Percentiles rank a stretch among this genome's conserved stretches.
Evolutionary conservation across 1,140 invertebrate genomes (phyloP).

Genomic region (Metaphire vulgaris): DNA sequence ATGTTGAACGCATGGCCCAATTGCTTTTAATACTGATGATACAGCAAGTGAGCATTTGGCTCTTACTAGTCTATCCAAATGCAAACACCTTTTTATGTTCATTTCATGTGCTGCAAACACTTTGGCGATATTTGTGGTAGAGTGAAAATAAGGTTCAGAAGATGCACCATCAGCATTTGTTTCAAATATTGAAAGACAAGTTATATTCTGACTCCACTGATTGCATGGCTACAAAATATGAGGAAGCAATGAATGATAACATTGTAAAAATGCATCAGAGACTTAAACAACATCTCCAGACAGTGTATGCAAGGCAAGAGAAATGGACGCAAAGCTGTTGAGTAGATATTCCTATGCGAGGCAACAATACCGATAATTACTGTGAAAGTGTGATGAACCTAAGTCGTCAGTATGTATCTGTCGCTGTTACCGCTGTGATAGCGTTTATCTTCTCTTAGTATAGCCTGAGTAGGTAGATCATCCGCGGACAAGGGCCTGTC

Average conservation of each 20-base stretch:
- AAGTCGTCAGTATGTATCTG: too few relatives aligned
- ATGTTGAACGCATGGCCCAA: background rate
- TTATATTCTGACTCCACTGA: background rate
- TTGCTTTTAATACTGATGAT: background rate
- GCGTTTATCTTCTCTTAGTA: too few relatives aligned
- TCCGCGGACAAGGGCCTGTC: too few relatives aligned
- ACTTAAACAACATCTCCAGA: background rate
- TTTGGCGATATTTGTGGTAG: background rate
- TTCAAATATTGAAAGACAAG: background rate
- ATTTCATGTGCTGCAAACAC: background rate
- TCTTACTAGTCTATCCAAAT: background rate
- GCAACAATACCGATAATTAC: background rate
- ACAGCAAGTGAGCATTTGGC: background rate
- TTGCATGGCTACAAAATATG: background rate
- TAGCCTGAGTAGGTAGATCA: too few relatives aligned
- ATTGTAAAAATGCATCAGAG: background rate
- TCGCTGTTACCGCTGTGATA: too few relatives aligned
- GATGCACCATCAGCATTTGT: background rate
- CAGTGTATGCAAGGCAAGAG: background rate
- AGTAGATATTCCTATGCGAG: background rate
- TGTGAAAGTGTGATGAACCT: constrained; percentile 2
- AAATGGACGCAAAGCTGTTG: background rate
- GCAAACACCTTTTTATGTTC: background rate
- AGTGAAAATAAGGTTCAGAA: background rate
- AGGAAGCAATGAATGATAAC: background rate